Conservation (phyloP, 1,140 invertebrate genomes). For the Heliconius eleuchia region DNA sequence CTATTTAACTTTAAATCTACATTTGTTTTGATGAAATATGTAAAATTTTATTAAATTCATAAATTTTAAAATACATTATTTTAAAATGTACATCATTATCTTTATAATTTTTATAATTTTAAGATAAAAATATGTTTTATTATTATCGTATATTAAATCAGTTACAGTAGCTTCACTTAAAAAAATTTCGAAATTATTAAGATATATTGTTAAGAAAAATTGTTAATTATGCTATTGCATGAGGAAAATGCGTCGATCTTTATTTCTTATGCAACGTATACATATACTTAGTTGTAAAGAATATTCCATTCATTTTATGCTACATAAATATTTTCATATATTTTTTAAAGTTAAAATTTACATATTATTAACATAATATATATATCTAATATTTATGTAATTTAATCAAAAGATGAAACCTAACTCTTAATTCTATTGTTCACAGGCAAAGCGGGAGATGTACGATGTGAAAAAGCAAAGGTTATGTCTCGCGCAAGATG, state of each 20-base stretch:
- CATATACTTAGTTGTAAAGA: not conserved
- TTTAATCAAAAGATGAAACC: not conserved
- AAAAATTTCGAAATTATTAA: not conserved
- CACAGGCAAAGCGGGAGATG: slow-evolving; percentile 96
- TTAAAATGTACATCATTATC: slow-evolving; percentile 3
- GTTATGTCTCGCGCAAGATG: slow-evolving; percentile 95
- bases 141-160: not conserved
- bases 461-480: slow-evolving; percentile 97
- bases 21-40: not conserved
- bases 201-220: not conserved
- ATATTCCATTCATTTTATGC: not conserved
- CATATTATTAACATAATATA: not conserved
- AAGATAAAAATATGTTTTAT: slow-evolving; percentile 3
- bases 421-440: slow-evolving; percentile 45
- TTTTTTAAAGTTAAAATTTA: not conserved
- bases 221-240: not conserved
- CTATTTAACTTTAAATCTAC: not conserved
- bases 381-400: not conserved
- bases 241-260: not conserved
- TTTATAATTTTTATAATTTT: slow-evolving; percentile 2
- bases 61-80: not conserved
- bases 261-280: not conserved
- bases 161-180: not conserved
- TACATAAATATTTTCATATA: not conserved
- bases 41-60: no score